Percentiles rank a stretch among this genome's conserved stretches.
phyloP scores from a whole-genome alignment of 2,113 vertebrate species.

The Oreochromis spilurus region DNA sequence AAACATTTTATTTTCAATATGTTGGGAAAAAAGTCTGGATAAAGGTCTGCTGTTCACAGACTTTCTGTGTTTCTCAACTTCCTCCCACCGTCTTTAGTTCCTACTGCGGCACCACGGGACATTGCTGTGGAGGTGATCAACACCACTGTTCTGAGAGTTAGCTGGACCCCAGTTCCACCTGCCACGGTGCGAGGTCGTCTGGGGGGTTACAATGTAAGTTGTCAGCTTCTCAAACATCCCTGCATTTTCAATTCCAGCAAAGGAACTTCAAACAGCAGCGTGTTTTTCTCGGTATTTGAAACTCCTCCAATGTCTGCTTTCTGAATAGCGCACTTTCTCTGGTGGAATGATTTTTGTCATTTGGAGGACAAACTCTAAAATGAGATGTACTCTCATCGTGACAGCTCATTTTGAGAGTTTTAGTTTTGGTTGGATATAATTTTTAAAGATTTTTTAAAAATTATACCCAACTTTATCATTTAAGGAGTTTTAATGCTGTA shows the following conservation, averaged over 20 bases:
- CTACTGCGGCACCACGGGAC: slow-evolving; percentile 79
- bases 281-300: not conserved
- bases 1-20: not conserved
- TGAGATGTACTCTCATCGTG: not conserved
- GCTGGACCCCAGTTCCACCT: slow-evolving; percentile 81
- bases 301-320: not conserved
- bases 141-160: slow-evolving; percentile 80
- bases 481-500: not conserved
- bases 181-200: slow-evolving; percentile 85
- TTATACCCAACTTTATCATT: not conserved
- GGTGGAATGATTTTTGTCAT: not conserved
- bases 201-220: slow-evolving; percentile 85
- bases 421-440: not conserved
- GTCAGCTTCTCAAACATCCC: not conserved
- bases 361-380: not conserved
- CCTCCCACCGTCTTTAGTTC: slow-evolving; percentile 73
- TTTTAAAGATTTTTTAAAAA: fast-evolving
- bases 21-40: not conserved
- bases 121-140: slow-evolving; percentile 82
- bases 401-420: not conserved
- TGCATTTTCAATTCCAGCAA: not conserved
- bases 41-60: not conserved
- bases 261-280: not conserved
- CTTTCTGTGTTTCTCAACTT: slow-evolving; percentile 4
- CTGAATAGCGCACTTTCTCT: not conserved